phyloP scores from a whole-genome alignment of 2,888 invertebrate genomes.

The Meteorus colon region DNA sequence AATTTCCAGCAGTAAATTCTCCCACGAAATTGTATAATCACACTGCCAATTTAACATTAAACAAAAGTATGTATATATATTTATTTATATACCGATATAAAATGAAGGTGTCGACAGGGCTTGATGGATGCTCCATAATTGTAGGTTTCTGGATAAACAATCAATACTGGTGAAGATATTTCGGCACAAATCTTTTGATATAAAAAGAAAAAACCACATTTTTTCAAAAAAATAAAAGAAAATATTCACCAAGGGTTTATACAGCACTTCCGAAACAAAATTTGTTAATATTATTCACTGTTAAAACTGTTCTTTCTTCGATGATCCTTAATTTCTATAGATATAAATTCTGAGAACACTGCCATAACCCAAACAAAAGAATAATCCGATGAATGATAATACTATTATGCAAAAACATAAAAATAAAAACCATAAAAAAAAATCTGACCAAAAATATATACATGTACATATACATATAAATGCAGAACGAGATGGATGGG shows the following conservation, averaged over 20 bases:
- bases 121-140: constrained; percentile 56
- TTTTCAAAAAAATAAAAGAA: not conserved
- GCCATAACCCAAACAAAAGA: not conserved
- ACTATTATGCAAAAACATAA: constrained; percentile 58
- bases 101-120: constrained; percentile 53
- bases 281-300: not conserved
- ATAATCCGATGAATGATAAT: constrained; percentile 59
- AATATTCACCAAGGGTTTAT: not conserved
- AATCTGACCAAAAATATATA: constrained; percentile 62
- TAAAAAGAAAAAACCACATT: not conserved
- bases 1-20: not conserved
- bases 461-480: constrained; percentile 27
- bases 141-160: constrained; percentile 53
- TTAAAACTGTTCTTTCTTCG: not conserved
- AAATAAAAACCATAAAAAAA: constrained; percentile 51
- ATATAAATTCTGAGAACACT: not conserved
- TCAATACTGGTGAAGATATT: not conserved
- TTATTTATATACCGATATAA: constrained; percentile 1
- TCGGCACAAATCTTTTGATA: not conserved
- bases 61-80: constrained; percentile 8
- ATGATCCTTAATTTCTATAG: not conserved
- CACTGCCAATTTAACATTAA: constrained; percentile 16
- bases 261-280: not conserved
- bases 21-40: not conserved
- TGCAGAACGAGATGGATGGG: constrained; percentile 69